phyloP scores from a whole-genome alignment of 2,113 vertebrate genomes.

The Ia io region DNA sequence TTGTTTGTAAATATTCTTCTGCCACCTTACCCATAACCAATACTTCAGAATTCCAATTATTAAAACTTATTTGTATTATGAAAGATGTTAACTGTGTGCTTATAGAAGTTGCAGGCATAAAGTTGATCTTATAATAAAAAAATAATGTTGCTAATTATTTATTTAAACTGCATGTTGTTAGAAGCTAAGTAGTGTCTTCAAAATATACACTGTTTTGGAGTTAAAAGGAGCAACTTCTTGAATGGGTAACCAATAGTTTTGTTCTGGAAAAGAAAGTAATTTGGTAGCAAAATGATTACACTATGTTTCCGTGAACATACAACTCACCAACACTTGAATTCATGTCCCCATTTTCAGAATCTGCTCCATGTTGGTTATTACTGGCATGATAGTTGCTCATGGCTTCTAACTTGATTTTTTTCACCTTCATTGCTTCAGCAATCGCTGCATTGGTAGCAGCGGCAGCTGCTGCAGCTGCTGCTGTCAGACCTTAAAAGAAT shows the following conservation, averaged over 20 bases:
- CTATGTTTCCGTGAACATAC: background rate
- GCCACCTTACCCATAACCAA: conserved; percentile 61
- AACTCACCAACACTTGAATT: conserved; percentile 96
- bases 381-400: conserved; percentile 98
- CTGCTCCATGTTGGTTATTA: conserved; percentile 93
- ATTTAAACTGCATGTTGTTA: conserved; percentile 32
- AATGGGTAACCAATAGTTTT: background rate
- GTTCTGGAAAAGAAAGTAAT: background rate
- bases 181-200: conserved; percentile 15
- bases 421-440: conserved; percentile 99
- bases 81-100: conserved; percentile 62
- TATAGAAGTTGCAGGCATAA: conserved; percentile 56
- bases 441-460: conserved; percentile 98
- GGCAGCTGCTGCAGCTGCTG: conserved; percentile 93
- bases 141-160: background rate
- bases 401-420: conserved; percentile 99
- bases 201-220: background rate
- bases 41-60: conserved; percentile 74
- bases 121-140: conserved; percentile 39
- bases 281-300: background rate
- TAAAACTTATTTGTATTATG: conserved; percentile 70
- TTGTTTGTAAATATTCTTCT: conserved; percentile 72
- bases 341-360: conserved; percentile 97
- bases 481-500: conserved; percentile 92
- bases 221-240: background rate